These are phyloP conservation scores for Euborellia annulipes DNA, from an alignment of 1,140 invertebrate genomes.

Conservation along the genomic window DNA sequence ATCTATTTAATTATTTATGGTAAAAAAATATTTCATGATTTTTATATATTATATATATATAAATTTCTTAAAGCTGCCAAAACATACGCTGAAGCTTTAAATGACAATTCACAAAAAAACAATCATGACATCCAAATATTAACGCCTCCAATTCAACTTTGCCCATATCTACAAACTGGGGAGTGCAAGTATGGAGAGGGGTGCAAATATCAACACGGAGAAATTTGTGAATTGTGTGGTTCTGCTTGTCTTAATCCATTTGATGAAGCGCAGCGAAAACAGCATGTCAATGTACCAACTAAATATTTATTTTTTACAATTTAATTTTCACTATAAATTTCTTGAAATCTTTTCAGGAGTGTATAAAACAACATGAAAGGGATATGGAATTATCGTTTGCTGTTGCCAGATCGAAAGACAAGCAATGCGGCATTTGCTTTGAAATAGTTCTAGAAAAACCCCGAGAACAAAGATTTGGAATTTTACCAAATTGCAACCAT, in stretches of 20 bases:
- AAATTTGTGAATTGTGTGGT: conserved; percentile 66
- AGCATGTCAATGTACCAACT: no score
- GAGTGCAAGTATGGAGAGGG: conserved; percentile 47
- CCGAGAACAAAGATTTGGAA: conserved; percentile 72
- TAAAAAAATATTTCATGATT: no score
- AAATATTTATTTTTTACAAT: no score
- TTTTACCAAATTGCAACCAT: conserved; percentile 76
- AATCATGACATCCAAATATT: no score
- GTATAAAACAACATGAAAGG: conserved; percentile 58
- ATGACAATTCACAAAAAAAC: no score
- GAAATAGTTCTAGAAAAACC: conserved; percentile 68
- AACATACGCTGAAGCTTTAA: no score
- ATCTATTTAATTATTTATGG: no score
- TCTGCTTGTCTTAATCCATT: conserved; percentile 54
- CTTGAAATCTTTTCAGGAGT: no score
- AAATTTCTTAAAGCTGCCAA: no score
- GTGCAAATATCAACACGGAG: conserved; percentile 62
- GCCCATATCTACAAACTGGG: conserved; percentile 37
- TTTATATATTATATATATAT: no score
- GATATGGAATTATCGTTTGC: conserved; percentile 83
- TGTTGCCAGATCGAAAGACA: conserved; percentile 61
- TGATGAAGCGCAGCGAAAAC: conserved; percentile 48
- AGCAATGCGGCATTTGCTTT: conserved; percentile 79
- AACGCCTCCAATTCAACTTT: no score
- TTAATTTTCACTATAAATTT: no score